These are phyloP conservation scores for Umimayanthus kanabou DNA, from an alignment of 92 coral and sea anemone species.

Conservation along the genomic window DNA sequence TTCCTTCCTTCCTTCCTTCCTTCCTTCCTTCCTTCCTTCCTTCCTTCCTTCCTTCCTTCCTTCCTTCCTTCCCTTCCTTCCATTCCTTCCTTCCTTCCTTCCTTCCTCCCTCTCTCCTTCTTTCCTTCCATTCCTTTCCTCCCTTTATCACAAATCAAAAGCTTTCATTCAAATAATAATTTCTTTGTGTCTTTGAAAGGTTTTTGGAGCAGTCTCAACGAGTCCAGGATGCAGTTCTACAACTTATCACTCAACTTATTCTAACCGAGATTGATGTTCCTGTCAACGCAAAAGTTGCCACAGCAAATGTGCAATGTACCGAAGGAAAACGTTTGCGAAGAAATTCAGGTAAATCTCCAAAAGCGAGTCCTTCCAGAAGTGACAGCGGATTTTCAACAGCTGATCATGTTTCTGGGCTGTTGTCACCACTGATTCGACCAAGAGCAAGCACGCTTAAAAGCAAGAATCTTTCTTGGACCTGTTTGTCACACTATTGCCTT, in stretches of 20 bases:
- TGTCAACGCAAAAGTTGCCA: constrained; percentile 5
- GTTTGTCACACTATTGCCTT: constrained; percentile 79
- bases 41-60: too few species aligned
- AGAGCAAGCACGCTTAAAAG: constrained; percentile 40
- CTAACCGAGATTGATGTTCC: constrained; percentile 69
- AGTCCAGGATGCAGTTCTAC: constrained; percentile 63
- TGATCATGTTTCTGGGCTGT: constrained; percentile 48
- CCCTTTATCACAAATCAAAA: too few species aligned
- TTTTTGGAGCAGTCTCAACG: constrained; percentile 67
- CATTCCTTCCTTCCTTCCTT: too few species aligned
- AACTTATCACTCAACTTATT: constrained; percentile 65
- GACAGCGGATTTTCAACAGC: constrained; percentile 67
- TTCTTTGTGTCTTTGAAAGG: constrained; percentile 38
- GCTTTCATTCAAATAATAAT: too few species aligned
- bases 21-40: too few species aligned
- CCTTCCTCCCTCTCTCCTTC: too few species aligned
- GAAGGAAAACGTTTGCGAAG: constrained; percentile 49
- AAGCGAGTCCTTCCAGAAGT: constrained; percentile 62
- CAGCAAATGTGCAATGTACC: constrained; percentile 35
- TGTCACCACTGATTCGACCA: constrained; percentile 31
- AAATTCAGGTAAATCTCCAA: constrained; percentile 56
- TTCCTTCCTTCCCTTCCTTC: too few species aligned
- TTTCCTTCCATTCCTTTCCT: background rate
- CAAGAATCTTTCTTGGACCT: constrained; percentile 68
- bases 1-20: too few species aligned